Conservation (phyloP, 1,140 invertebrate genomes). For the Zaprionus lachaisei region DNA sequence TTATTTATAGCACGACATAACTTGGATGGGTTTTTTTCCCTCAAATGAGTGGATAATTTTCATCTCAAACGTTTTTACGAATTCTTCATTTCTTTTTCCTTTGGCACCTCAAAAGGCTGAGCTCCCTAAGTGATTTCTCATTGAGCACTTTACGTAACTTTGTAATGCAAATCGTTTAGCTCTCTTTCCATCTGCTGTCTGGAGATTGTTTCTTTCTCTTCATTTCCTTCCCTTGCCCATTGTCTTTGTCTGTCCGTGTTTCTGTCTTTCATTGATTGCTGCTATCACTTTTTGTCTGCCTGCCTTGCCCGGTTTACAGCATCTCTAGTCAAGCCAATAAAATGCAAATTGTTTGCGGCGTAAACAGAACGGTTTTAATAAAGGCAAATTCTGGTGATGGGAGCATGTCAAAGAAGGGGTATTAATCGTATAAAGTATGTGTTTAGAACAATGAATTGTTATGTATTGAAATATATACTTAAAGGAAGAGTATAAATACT, state of each 20-base stretch:
- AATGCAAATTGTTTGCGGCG: constrained; percentile 74
- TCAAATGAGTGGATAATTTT: constrained; percentile 41
- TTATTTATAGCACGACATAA: constrained; percentile 38
- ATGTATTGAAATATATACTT: too few species aligned
- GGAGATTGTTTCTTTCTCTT: constrained; percentile 4
- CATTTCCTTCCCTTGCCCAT: background rate
- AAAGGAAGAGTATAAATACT: too few species aligned
- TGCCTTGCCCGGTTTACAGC: constrained; percentile 22
- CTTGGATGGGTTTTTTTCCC: background rate
- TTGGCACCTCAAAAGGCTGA: constrained; percentile 35
- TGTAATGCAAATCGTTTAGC: constrained; percentile 71
- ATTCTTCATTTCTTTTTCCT: constrained; percentile 26
- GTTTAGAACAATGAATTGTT: too few species aligned
- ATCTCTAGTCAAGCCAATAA: constrained; percentile 60
- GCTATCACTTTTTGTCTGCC: constrained; percentile 37
- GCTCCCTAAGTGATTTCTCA: constrained; percentile 71
- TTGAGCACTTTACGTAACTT: constrained; percentile 58
- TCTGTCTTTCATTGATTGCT: constrained; percentile 49
- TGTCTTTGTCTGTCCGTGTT: constrained; percentile 14
- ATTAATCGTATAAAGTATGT: background rate
- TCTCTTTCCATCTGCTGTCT: background rate
- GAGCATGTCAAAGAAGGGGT: constrained; percentile 5
- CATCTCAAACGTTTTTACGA: constrained; percentile 48
- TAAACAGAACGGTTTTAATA: constrained; percentile 56
- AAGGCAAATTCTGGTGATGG: constrained; percentile 42